Evolutionary conservation across 2,888 invertebrate genomes (phyloP).

Genomic region (Neoascia interrupta): DNA sequence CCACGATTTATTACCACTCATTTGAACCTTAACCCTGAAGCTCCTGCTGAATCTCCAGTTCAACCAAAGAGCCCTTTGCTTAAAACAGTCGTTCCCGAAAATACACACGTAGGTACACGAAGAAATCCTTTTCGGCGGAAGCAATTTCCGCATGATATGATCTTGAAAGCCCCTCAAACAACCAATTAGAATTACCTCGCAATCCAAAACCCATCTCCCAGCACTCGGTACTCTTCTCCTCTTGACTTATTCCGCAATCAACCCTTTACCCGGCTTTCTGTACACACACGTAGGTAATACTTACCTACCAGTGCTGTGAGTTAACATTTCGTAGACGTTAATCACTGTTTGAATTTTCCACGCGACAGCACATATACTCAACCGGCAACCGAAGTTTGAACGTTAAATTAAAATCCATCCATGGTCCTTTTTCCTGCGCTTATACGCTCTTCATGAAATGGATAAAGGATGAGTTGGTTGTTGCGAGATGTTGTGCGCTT

Average conservation of each 20-base stretch:
- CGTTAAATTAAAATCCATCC: constrained; percentile 69
- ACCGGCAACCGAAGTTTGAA: constrained; percentile 51
- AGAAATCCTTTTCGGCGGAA: constrained; percentile 59
- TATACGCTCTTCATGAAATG: neutral
- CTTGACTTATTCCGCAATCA: constrained; percentile 19
- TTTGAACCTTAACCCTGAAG: constrained; percentile 51
- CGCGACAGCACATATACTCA: constrained; percentile 62
- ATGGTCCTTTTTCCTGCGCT: constrained; percentile 22
- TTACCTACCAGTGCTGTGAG: constrained; percentile 3
- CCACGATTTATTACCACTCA: constrained; percentile 61
- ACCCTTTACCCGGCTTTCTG: constrained; percentile 18
- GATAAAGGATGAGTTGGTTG: constrained; percentile 51
- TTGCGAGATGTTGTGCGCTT: constrained; percentile 7
- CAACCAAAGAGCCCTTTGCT: neutral
- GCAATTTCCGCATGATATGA: constrained; percentile 68
- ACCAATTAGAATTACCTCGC: constrained; percentile 69
- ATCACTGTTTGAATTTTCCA: constrained; percentile 69
- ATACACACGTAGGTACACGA: constrained; percentile 12
- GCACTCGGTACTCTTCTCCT: neutral
- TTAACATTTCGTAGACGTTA: constrained; percentile 63
- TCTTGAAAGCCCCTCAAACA: constrained; percentile 67
- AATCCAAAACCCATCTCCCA: constrained; percentile 44
- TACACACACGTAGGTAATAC: neutral
- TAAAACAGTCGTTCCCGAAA: constrained; percentile 3
- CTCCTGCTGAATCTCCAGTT: constrained; percentile 25